These are phyloP conservation scores for Oophaga sylvatica DNA, from an alignment of 2,797 vertebrate species.

Conservation along the genomic window DNA sequence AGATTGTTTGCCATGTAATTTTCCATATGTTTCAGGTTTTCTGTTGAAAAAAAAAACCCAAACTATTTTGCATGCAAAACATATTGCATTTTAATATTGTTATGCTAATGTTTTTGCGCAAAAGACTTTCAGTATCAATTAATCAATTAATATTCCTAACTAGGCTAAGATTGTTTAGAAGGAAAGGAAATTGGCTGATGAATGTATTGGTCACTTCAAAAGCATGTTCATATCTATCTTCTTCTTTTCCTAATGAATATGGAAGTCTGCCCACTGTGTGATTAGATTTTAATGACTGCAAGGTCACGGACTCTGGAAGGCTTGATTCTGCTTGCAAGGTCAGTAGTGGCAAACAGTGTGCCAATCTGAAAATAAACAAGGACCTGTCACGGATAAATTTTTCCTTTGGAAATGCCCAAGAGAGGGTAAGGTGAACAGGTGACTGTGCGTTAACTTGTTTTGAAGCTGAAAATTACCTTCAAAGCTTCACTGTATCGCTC, in stretches of 20 bases:
- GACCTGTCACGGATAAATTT: conserved; percentile 69
- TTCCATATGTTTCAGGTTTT: not conserved
- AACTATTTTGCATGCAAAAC: conserved; percentile 9
- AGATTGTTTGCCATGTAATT: too few species aligned
- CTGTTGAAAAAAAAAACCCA: not conserved
- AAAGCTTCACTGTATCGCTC: conserved; percentile 65
- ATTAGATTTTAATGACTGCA: conserved; percentile 76
- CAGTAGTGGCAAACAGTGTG: conserved; percentile 66
- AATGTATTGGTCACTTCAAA: conserved; percentile 74
- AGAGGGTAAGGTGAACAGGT: conserved; percentile 69
- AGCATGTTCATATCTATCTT: conserved; percentile 74
- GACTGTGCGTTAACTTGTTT: conserved; percentile 70
- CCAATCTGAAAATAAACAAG: conserved; percentile 72
- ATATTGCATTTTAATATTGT: conserved; percentile 41
- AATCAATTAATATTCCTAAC: conserved; percentile 71
- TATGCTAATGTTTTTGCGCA: conserved; percentile 49
- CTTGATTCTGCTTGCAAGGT: conserved; percentile 71
- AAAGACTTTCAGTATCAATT: conserved; percentile 71
- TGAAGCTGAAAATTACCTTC: conserved; percentile 70
- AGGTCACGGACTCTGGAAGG: conserved; percentile 71
- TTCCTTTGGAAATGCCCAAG: conserved; percentile 67
- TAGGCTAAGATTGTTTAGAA: conserved; percentile 70
- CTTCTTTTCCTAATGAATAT: conserved; percentile 73
- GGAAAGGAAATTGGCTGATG: conserved; percentile 73
- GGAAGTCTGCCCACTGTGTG: conserved; percentile 70